Evolutionary conservation across 2,888 invertebrate genomes (phyloP).

Genomic region (Isotomurus palustris): DNA sequence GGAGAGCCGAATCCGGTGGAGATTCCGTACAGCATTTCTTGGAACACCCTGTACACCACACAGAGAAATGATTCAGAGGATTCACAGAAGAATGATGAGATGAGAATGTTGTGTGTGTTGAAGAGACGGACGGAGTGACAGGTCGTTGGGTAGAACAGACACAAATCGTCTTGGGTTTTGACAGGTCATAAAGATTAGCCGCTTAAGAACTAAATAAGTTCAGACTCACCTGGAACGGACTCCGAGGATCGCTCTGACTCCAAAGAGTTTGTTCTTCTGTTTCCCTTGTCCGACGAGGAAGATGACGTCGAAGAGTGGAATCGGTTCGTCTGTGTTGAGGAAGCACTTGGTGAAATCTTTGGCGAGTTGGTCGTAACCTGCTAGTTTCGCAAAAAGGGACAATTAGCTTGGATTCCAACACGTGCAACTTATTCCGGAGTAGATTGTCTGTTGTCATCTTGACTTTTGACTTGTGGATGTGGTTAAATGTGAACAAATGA

Average conservation of each 20-base stretch:
- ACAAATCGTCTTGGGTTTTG: not conserved
- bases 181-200: not conserved
- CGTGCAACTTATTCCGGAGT: not conserved
- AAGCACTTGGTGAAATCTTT: constrained; percentile 87
- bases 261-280: constrained; percentile 83
- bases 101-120: too few species aligned
- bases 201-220: not conserved
- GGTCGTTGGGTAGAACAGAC: not conserved
- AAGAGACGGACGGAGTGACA: not conserved
- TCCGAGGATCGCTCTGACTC: constrained; percentile 84
- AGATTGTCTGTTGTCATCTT: not conserved
- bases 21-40: constrained; percentile 92
- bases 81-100: constrained; percentile 11
- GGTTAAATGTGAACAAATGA: too few species aligned
- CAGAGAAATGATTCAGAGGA: not conserved
- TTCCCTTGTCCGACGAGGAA: constrained; percentile 88
- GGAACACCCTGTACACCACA: constrained; percentile 70
- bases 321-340: constrained; percentile 74
- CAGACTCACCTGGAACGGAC: constrained; percentile 71
- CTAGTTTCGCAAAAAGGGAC: constrained; percentile 38
- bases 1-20: constrained; percentile 90
- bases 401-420: constrained; percentile 28
- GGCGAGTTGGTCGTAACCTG: constrained; percentile 83
- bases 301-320: constrained; percentile 78
- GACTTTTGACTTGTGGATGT: not conserved